A percentile compares a stretch with the other conserved stretches of the same genome.
phyloP scores from a whole-genome alignment of 2,797 vertebrate genomes.

The Leptodactylus fallax region DNA sequence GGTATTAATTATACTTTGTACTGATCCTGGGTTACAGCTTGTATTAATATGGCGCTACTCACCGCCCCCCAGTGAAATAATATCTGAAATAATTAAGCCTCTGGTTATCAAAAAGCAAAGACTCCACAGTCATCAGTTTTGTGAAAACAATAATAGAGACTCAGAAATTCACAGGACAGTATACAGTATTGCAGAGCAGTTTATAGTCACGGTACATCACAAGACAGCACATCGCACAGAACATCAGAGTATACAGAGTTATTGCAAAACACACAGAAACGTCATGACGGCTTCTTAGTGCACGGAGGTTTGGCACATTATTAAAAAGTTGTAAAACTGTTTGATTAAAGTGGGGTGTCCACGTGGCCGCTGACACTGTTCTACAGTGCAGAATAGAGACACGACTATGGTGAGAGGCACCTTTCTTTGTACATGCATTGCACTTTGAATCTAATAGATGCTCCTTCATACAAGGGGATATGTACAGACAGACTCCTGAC shows the following conservation, averaged over 20 bases:
- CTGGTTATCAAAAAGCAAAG: no score
- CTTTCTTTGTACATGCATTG: neutral
- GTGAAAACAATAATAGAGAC: neutral
- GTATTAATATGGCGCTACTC: no score
- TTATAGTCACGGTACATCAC: neutral
- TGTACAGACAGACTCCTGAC: no score
- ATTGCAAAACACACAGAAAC: neutral
- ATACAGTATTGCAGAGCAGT: neutral
- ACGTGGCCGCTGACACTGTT: no score
- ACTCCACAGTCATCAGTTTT: neutral
- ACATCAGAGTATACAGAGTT: neutral
- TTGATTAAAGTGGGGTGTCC: neutral
- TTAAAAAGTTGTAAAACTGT: neutral
- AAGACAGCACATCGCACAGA: neutral
- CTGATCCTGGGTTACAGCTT: no score
- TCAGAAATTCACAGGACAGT: neutral
- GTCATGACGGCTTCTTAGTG: no score
- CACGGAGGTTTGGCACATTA: neutral
- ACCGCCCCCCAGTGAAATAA: neutral
- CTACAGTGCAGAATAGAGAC: neutral
- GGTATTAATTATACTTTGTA: no score
- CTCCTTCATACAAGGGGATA: neutral
- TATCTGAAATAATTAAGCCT: no score
- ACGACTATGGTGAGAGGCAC: neutral
- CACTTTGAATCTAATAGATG: neutral